Evolutionary conservation across 92 coral and sea anemone genomes (phyloP), one percentile per base, ranked within the genome.

Genomic region (Epizoanthus fatuus): DNA sequence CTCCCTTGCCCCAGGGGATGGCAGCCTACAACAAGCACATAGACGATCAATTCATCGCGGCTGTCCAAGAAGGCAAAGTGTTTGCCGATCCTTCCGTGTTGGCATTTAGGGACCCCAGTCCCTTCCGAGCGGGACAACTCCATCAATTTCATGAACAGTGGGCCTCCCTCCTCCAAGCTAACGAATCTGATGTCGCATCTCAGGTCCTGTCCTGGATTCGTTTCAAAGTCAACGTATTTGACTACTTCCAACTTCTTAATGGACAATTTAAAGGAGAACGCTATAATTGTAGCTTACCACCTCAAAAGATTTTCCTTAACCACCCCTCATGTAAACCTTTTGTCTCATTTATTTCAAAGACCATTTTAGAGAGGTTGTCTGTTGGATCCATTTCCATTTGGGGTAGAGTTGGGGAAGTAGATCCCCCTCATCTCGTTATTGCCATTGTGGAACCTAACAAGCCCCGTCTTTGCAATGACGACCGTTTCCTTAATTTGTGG

Each of bases 391-490:
- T n/a, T 80, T 63, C 85, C 56, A n/a, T 66, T 15, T 63, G 74
- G 85, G 85, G 85, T n/a, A 80, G 75, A 38, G 75, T 80, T 37
- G 85, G 85, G 11, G 47, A 38, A 1, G 85, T 80, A 13, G 82
- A 35, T 4, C 83, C 82, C n/a, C 88, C 88, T 15, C 51, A 74
- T 40, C 75, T 84, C 1, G 81, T 74, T 22, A 58, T n/a, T 63
- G 82, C 83, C 88, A 19, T 60, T 84, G 67, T 85, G 0, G 88
- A 85, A 35, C 88, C 88, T 0, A 53, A 52, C 32, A 81, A 81
- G 16, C 78, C 86, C 2, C 49, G 86, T 1, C 15, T 85, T 3
- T 85, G 83, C 56, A 37, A 85, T 42, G 83, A 85, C 20, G 51
- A 73, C 4, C 45, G 83, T 0, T 75, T 73, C 45, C 72, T 85